Conservation (phyloP, 2,888 invertebrate genomes). For the Aphodius granarius region DNA sequence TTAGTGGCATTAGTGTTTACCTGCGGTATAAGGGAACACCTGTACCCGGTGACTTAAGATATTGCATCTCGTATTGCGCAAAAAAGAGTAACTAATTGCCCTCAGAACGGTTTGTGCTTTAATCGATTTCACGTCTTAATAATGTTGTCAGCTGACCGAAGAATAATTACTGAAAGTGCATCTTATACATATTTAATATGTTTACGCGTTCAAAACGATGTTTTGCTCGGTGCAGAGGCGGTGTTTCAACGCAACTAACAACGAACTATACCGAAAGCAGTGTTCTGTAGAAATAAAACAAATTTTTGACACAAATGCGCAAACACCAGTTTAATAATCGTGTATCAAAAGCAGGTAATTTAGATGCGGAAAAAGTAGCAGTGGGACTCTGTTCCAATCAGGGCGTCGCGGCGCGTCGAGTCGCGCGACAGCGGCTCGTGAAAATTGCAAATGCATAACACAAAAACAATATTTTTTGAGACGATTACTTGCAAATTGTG, state of each 20-base stretch:
- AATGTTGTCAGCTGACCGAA: background rate
- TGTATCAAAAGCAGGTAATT: constrained; percentile 1
- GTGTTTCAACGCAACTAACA: too few species aligned
- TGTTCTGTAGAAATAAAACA: background rate
- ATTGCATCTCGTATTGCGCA: background rate
- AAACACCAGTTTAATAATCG: background rate
- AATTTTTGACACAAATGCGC: background rate
- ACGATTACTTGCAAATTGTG: constrained; percentile 23
- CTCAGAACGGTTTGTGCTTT: background rate
- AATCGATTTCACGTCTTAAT: background rate
- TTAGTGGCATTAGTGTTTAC: constrained; percentile 5
- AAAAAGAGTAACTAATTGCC: background rate
- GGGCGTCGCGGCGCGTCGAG: background rate
- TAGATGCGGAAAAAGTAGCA: constrained; percentile 7
- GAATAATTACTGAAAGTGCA: background rate
- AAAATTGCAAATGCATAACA: constrained; percentile 1
- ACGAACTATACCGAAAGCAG: too few species aligned
- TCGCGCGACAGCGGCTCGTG: background rate
- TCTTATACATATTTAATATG: background rate
- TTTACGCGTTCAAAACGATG: background rate
- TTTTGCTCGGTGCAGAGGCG: too few species aligned
- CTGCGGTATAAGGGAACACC: background rate
- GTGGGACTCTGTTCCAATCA: background rate
- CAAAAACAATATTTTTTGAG: constrained; percentile 24
- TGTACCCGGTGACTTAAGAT: background rate